Evolutionary conservation across 2,113 vertebrate genomes (phyloP), one percentile per base, ranked within the genome.

Genomic region (Oenanthe oenanthe): DNA sequence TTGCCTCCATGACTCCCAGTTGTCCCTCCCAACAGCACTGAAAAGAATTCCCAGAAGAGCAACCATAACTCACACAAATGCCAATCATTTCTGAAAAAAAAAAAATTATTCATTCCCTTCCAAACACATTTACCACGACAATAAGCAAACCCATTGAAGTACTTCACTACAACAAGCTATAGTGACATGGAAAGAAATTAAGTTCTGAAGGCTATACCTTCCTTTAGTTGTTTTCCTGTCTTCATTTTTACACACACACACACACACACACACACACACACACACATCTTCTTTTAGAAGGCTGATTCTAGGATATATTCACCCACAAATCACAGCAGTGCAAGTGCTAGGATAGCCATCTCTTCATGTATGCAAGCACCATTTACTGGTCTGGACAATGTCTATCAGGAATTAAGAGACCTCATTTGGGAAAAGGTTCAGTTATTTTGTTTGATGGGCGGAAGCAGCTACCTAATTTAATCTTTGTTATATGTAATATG

Each of bases 381-480:
- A 13, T 53, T 56, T 65, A 79, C 85, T 47, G 75, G 12, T 93
- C 95, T 95, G 90, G 88, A 92, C 26, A 95, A 79, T 45, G 60
- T 93, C 83, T 87, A 75, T 51, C 66, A 88, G 66, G 38, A 85
- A 89, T 83, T 85, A 91, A 91, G 36, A 91, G 81, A 73, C 63
- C 63, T 93, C 85, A 79, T 36, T 18, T 80, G 81, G 84, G 81
- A 89, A 79, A 85, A 95, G 89, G 74, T 71, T 95, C 71, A 25
- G 42, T 85, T 76, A 91, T 73, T 94, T 67, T 83, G 78, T 57
- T 88, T 92, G 81, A 79, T 83, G 56, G 87, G 81, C 34, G 74
- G 84, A 96, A 95, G 60, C 58, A 85, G 77, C 20, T 85, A 65
- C 20, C 53, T 89, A 92, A 92, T 95, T 93, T 79, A 91, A 94